A percentile compares a stretch with the other conserved stretches of the same genome.
These are phyloP conservation scores for Octomys mimax DNA, from an alignment of 2,797 vertebrate species.

Conservation along the genomic window DNA sequence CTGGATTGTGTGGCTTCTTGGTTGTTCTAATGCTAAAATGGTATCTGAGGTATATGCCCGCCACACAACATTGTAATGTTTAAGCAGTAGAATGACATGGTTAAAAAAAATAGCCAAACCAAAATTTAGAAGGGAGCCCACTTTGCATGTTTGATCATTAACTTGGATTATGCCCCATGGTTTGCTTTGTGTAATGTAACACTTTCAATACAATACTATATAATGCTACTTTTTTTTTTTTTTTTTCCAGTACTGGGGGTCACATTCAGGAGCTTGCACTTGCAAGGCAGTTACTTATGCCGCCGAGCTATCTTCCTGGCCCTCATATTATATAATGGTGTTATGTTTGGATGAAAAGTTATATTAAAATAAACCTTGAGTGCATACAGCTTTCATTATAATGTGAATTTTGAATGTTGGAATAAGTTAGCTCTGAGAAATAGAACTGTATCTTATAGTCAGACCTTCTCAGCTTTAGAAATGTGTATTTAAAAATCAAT, in stretches of 20 bases:
- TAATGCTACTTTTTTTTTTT: neutral
- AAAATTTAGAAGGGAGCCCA: neutral
- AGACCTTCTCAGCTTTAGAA: slow-evolving; percentile 46
- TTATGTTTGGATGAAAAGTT: slow-evolving; percentile 34
- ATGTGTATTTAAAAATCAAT: slow-evolving; percentile 16
- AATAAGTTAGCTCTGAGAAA: slow-evolving; percentile 65
- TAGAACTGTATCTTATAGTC: slow-evolving; percentile 26
- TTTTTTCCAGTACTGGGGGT: too few species aligned
- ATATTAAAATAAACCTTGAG: slow-evolving; percentile 43
- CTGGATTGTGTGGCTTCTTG: slow-evolving; percentile 10
- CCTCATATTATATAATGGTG: neutral
- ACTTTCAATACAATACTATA: neutral
- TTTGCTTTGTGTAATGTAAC: slow-evolving; percentile 21
- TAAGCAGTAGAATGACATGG: slow-evolving; percentile 38
- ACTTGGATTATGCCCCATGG: neutral
- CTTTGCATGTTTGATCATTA: slow-evolving; percentile 22
- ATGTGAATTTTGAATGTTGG: slow-evolving; percentile 58
- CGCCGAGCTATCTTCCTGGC: too few species aligned
- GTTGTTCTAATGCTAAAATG: slow-evolving; percentile 34
- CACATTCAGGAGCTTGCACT: too few species aligned
- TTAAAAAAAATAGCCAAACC: slow-evolving; percentile 50
- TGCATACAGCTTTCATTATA: slow-evolving; percentile 22
- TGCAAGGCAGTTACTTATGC: too few species aligned
- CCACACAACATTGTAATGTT: neutral
- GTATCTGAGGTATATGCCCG: slow-evolving; percentile 6